Conservation (phyloP, 2,797 vertebrate species). For the Acipenser ruthenus region DNA sequence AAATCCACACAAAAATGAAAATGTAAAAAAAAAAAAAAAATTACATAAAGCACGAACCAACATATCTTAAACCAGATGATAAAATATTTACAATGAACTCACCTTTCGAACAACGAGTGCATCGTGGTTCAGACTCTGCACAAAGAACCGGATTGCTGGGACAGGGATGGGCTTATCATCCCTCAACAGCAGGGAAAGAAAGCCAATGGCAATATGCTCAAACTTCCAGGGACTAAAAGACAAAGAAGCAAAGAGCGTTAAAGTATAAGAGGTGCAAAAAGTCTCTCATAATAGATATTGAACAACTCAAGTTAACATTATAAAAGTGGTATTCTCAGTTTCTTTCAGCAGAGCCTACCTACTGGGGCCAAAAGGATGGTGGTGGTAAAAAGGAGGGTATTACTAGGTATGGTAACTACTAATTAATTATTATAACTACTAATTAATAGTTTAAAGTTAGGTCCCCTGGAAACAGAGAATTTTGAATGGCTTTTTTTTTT, state of each 20-base stretch:
- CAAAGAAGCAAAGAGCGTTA: background rate
- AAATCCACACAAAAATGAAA: too few species aligned
- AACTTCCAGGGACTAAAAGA: slow-evolving; percentile 89
- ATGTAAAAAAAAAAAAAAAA: too few species aligned
- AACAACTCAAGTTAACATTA: background rate
- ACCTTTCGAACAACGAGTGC: slow-evolving; percentile 95
- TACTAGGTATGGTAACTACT: too few species aligned
- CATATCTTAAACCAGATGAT: background rate
- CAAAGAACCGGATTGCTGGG: slow-evolving; percentile 79
- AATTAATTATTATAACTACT: too few species aligned
- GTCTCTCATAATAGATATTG: background rate
- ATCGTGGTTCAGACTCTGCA: slow-evolving; percentile 92
- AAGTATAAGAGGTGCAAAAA: background rate
- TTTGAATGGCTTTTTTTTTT: too few species aligned
- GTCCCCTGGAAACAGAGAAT: too few species aligned
- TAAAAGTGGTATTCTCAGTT: too few species aligned
- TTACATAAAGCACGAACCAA: too few species aligned
- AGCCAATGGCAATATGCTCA: slow-evolving; percentile 88
- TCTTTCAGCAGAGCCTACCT: too few species aligned
- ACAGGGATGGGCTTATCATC: slow-evolving; percentile 80
- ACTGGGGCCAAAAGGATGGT: too few species aligned
- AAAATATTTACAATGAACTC: slow-evolving; percentile 11
- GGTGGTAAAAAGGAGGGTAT: too few species aligned
- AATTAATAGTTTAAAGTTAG: too few species aligned
- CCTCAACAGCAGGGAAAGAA: slow-evolving; percentile 84